phyloP scores from a whole-genome alignment of 1,140 invertebrate genomes.

The Cepaea nemoralis region DNA sequence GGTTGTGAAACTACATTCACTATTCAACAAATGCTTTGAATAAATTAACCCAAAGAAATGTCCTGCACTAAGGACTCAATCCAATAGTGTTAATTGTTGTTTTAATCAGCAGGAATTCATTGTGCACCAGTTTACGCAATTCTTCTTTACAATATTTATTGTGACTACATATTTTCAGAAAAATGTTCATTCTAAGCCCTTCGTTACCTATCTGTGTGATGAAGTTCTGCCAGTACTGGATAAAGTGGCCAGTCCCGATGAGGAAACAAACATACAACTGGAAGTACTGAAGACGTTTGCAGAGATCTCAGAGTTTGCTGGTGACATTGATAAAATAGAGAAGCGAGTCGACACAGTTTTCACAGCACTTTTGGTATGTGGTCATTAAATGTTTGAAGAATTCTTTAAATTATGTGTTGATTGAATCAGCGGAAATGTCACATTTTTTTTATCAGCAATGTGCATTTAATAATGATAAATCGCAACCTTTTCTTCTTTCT shows the following conservation, averaged over 20 bases:
- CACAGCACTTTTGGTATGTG: constrained; percentile 81
- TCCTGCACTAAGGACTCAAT: too few species aligned
- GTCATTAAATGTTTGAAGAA: neutral
- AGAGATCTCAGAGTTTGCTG: constrained; percentile 84
- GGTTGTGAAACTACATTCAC: too few species aligned
- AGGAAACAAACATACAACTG: constrained; percentile 81
- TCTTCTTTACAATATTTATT: too few species aligned
- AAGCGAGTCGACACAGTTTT: constrained; percentile 82
- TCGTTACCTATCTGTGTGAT: constrained; percentile 88
- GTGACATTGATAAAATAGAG: constrained; percentile 81
- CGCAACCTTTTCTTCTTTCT: too few species aligned
- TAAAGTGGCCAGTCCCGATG: constrained; percentile 67
- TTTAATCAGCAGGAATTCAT: too few species aligned
- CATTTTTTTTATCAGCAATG: neutral
- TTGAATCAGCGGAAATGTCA: neutral
- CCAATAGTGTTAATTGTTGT: too few species aligned
- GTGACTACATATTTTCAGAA: constrained; percentile 80
- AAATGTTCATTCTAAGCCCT: constrained; percentile 88
- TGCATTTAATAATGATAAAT: neutral
- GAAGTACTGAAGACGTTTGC: constrained; percentile 90
- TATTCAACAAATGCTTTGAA: too few species aligned
- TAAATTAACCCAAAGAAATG: too few species aligned
- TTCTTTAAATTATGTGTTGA: neutral
- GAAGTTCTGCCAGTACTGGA: constrained; percentile 82
- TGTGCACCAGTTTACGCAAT: too few species aligned